Base-by-base conservation (phyloP, 2,888 invertebrate genomes). In the Crossocerus cetratus region DNA sequence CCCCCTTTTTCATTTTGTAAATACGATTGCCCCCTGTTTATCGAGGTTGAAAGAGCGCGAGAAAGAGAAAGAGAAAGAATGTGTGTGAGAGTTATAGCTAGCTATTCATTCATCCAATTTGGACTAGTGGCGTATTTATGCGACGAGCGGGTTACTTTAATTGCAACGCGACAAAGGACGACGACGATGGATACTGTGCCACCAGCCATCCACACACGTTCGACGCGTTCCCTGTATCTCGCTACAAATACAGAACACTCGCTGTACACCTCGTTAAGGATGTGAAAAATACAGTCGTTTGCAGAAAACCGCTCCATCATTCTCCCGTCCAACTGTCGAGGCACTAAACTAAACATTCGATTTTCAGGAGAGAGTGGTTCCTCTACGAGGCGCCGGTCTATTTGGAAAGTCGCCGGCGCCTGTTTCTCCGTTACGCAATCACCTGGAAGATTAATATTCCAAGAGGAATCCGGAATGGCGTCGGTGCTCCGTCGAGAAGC, bases 241-340 rank as follows among this genome's bases (percentile, higher is more conserved):
- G 57, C 59, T 57, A 44, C 44, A 32, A 32, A 22, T 66, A 72
- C 56, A 43, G 53, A 66, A 56, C 22, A 59, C 59, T 70, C 74
- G 74, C 71, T 76, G 74, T 74, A 71, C 70, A 76, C 72, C 72
- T 77, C 75, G 64, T 82, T 77, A 64, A 73, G 72, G 74, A 65
- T 53, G 67, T 32, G 53, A 69, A 81, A 81, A 80, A 72, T 82
- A 80, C 77, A 72, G 65, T 65, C 58, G 74, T 78, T 80, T 80
- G 69, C 75, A 75, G 69, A 78, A 76, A 78, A 76, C 14, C 23
- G 42, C 8, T 23, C 21, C 21, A 55, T 43, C 43, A 43, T 32
- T 32, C 5, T 32, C 32, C 32, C n/a, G 3, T 23, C 57, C 13
- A 57, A 57, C 4, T 32, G 5, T 32, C 32, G 1, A 0, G 5